phyloP scores from a whole-genome alignment of 2,888 invertebrate genomes.

The Drosophila neutralis region DNA sequence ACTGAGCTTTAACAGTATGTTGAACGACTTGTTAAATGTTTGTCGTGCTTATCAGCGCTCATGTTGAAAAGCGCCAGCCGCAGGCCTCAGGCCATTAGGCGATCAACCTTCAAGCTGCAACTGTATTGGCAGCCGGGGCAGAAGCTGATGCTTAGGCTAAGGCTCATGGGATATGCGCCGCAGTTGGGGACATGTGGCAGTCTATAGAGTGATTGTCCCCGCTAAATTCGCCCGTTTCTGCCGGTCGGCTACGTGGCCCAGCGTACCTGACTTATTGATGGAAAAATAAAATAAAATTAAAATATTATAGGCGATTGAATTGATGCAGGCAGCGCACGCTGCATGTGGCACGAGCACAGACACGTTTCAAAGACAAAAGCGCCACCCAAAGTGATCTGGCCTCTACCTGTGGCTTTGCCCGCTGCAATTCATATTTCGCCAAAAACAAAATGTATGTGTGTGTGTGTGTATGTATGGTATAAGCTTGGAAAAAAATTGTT shows the following conservation, averaged over 20 bases:
- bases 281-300: slow-evolving; percentile 52
- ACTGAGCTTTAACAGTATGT: slow-evolving; percentile 59
- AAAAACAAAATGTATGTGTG: slow-evolving; percentile 16
- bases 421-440: slow-evolving; percentile 50
- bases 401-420: slow-evolving; percentile 48
- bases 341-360: slow-evolving; percentile 70
- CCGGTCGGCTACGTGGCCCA: slow-evolving; percentile 42
- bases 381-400: slow-evolving; percentile 67
- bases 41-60: slow-evolving; percentile 67
- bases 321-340: slow-evolving; percentile 61
- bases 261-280: slow-evolving; percentile 37
- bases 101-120: slow-evolving; percentile 39
- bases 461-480: slow-evolving; percentile 30
- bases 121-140: slow-evolving; percentile 17
- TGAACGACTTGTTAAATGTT: slow-evolving; percentile 80
- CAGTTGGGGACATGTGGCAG: slow-evolving; percentile 35
- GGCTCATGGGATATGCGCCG: slow-evolving; percentile 55
- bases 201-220: slow-evolving; percentile 57
- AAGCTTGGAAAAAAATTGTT: slow-evolving; percentile 59
- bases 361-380: slow-evolving; percentile 74
- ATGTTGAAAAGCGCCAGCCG: slow-evolving; percentile 50
- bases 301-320: slow-evolving; percentile 67
- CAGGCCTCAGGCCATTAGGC: slow-evolving; percentile 51
- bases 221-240: slow-evolving; percentile 55
- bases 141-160: slow-evolving; percentile 9